Percentiles rank a stretch among this genome's conserved stretches.
Conservation (phyloP, 2,888 invertebrate species). For the Miltochrista miniata region DNA sequence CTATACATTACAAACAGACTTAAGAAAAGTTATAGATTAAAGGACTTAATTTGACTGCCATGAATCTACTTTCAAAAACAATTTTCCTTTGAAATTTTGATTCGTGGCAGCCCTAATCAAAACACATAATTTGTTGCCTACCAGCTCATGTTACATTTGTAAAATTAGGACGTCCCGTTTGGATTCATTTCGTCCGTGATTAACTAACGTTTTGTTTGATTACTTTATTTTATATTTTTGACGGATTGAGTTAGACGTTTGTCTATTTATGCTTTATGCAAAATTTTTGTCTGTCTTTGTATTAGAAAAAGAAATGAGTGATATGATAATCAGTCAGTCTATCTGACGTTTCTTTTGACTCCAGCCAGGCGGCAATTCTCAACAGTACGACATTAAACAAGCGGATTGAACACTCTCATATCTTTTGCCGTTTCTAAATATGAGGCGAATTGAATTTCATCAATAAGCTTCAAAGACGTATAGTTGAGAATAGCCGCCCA, state of each 20-base stretch:
- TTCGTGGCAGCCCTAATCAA: conserved; percentile 22
- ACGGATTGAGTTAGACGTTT: conserved; percentile 4
- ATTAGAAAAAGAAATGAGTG: too few species aligned
- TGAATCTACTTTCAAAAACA: neutral
- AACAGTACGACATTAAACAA: too few species aligned
- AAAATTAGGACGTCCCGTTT: conserved; percentile 42
- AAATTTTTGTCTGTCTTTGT: neutral
- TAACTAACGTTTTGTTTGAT: conserved; percentile 32
- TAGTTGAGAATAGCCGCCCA: too few species aligned
- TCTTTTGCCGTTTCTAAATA: too few species aligned
- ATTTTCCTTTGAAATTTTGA: conserved; percentile 5
- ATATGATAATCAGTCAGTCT: too few species aligned
- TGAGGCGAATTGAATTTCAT: too few species aligned
- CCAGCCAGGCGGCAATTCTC: too few species aligned
- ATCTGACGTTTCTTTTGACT: too few species aligned
- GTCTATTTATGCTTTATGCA: neutral
- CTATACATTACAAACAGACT: too few species aligned
- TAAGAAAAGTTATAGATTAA: neutral
- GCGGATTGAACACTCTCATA: too few species aligned
- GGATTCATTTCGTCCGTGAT: conserved; percentile 32
- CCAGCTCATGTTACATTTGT: conserved; percentile 31
- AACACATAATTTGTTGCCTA: conserved; percentile 37
- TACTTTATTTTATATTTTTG: conserved; percentile 23
- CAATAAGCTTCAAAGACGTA: too few species aligned
- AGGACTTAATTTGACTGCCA: neutral